Base-by-base conservation (phyloP, 2,888 invertebrate species). In the Cecidostiba fungosa region DNA sequence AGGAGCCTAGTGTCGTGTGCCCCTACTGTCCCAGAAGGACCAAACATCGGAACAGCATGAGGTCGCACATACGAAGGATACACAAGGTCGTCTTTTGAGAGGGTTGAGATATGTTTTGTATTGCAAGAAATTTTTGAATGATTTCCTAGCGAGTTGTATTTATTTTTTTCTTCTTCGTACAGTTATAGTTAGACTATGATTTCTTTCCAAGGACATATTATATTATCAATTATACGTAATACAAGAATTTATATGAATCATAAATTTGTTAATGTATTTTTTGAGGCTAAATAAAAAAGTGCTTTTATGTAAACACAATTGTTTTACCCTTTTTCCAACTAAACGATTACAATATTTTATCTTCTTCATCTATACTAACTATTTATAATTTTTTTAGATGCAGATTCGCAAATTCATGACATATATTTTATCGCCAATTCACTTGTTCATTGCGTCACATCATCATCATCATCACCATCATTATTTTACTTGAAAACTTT, bases 1-100 rank as follows among this genome's bases (percentile, higher is more conserved):
- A 94, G 83, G 94, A 94, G 86, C 95, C 95, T 0, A 94, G 94
- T 73, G 95, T 95, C 89, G 93, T 93, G 85, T 95, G 95, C 88
- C 93, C 93, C 0, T 93, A 94, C 88, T 95, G 95, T 87, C 92
- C 87, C 4, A 81, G 87, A 5, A 74, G 94, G 86, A 94, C 95
- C 39, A 94, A 94, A 86, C 95, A 95, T 88, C 94, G 94, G 89
- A 94, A 94, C 87, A 94, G 94, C 88, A 92, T 95, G 43, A 94
- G 94, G 85, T 93, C 93, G 82, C 95, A 95, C 88, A 93, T 95
- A 50, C 92, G 90, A 4, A 90, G 93, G 86, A 93, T 92, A 85
- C 93, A 93, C 82, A 90, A 85, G n/a, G 59, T 87, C 29, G 19
- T 81, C 23, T 39, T 84, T 1, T 80, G 32, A 85, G 54, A 26